Percentiles rank a stretch among this genome's conserved stretches.
Conservation (phyloP, 2,113 vertebrate species). For the Morone chrysops region DNA sequence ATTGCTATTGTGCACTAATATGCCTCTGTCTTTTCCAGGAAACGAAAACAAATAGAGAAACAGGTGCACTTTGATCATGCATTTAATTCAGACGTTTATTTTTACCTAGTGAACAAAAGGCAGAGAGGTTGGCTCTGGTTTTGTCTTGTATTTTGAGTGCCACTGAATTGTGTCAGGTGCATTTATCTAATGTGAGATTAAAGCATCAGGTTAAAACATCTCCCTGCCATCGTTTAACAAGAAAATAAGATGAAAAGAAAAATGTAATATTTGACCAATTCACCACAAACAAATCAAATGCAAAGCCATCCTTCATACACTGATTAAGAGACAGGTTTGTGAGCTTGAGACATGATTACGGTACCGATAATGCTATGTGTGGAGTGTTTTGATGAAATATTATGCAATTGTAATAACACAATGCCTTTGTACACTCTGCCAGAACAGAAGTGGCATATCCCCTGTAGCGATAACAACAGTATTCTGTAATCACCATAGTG, state of each 20-base stretch:
- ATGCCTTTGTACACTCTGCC: slow-evolving; percentile 16
- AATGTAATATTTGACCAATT: neutral
- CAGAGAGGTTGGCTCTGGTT: neutral
- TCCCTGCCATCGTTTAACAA: neutral
- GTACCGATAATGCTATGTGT: neutral
- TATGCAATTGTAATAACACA: slow-evolving; percentile 46
- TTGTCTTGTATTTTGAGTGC: neutral
- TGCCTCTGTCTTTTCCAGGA: neutral
- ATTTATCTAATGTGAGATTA: neutral
- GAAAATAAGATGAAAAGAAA: neutral
- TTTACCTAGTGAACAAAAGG: neutral
- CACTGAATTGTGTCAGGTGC: neutral
- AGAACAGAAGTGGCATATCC: slow-evolving; percentile 23
- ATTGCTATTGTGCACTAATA: slow-evolving; percentile 7
- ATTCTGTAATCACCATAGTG: slow-evolving; percentile 41
- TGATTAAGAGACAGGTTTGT: slow-evolving; percentile 16
- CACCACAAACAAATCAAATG: slow-evolving; percentile 21
- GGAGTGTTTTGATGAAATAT: slow-evolving; percentile 40
- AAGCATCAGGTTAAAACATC: neutral
- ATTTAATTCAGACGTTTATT: neutral
- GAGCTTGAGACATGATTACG: slow-evolving; percentile 14
- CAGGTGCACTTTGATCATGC: neutral
- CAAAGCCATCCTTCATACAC: neutral
- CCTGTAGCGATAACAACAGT: slow-evolving; percentile 34
- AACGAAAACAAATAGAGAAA: neutral